Conservation (phyloP, 2,888 invertebrate species). For the Empis livida region DNA sequence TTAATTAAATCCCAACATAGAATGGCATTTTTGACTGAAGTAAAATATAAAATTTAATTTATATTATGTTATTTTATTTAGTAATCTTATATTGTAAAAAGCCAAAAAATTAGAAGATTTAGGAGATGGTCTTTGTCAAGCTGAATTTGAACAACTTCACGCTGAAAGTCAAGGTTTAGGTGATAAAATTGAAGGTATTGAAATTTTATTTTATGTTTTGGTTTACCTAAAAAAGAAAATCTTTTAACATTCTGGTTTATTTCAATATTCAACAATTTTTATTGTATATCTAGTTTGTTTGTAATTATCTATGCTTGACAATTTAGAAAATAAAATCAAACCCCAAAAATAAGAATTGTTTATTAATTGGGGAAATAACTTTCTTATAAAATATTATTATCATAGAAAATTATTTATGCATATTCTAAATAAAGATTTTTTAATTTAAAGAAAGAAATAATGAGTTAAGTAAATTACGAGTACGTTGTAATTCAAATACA, state of each 20-base stretch:
- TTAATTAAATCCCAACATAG: slow-evolving; percentile 22
- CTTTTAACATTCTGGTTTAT: no score
- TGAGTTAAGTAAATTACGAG: slow-evolving; percentile 20
- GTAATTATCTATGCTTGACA: no score
- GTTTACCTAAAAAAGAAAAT: no score
- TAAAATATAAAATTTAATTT: slow-evolving; percentile 7
- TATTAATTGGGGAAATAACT: no score
- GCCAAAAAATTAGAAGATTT: slow-evolving; percentile 21
- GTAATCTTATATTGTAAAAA: slow-evolving; percentile 18
- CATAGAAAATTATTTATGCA: no score
- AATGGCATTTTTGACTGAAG: slow-evolving; percentile 16
- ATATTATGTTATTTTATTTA: not conserved
- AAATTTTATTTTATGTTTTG: no score
- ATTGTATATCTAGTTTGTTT: no score
- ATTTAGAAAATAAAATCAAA: no score
- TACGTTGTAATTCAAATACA: slow-evolving; percentile 19
- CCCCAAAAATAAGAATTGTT: no score
- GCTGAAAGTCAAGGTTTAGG: slow-evolving; percentile 22
- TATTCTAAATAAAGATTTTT: no score
- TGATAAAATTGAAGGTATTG: slow-evolving; percentile 29
- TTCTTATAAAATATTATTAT: no score
- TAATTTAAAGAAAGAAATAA: slow-evolving; percentile 20
- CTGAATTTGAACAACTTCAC: slow-evolving; percentile 22
- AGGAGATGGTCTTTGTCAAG: slow-evolving; percentile 21
- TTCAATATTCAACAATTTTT: no score